A percentile compares a stretch with the other conserved stretches of the same genome.
Evolutionary conservation across 2,113 vertebrate genomes (phyloP).

Genomic region (Neopipo cinnamomea): DNA sequence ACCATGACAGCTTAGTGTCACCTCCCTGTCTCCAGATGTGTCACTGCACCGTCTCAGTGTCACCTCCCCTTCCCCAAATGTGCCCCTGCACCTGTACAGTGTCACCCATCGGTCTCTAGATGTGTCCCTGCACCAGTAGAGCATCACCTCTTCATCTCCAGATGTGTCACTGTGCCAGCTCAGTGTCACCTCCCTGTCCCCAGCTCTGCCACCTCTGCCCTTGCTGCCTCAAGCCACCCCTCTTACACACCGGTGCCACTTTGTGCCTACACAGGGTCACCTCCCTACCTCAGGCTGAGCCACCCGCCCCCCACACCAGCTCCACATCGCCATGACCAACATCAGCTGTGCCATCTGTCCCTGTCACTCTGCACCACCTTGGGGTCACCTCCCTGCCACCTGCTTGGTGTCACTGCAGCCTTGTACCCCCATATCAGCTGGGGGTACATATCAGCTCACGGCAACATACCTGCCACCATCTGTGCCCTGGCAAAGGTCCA

Average conservation of each 20-base stretch:
- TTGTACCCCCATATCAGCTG: neutral
- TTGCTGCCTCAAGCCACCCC: neutral
- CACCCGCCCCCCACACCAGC: neutral
- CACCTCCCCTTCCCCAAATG: no score
- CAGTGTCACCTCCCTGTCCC: neutral
- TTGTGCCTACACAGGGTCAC: neutral
- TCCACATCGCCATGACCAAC: neutral
- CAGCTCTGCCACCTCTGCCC: neutral
- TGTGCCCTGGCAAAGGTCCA: neutral
- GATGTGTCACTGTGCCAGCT: neutral
- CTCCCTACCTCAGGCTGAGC: neutral
- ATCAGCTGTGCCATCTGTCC: neutral
- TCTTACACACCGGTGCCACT: fast-evolving
- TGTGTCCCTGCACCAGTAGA: no score
- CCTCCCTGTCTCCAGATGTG: neutral
- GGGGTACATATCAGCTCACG: neutral
- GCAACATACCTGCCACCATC: neutral
- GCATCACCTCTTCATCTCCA: neutral
- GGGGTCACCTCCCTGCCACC: neutral
- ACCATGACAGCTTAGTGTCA: neutral
- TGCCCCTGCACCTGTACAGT: no score
- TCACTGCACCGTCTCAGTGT: fast-evolving
- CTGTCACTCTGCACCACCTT: neutral
- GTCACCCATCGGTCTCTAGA: neutral
- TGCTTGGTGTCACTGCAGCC: neutral